Evolutionary conservation across 2,888 invertebrate genomes (phyloP).

Genomic region (Erpobdella octoculata): DNA sequence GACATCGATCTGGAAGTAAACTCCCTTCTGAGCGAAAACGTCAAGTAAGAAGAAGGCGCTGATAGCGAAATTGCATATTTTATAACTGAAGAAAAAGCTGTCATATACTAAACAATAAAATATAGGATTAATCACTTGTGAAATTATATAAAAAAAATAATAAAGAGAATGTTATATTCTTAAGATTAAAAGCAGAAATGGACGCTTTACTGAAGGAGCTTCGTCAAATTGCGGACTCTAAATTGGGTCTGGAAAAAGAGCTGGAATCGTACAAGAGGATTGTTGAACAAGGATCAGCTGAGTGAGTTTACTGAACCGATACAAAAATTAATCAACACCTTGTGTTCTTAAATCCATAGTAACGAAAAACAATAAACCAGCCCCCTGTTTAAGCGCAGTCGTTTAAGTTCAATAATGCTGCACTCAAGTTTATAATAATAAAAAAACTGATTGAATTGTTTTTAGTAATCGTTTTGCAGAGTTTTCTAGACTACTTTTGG

Average conservation of each 20-base stretch:
- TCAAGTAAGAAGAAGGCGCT: not conserved
- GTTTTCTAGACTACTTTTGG: no score
- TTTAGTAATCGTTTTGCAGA: no score
- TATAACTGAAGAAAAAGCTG: not conserved
- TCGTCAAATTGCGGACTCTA: not conserved
- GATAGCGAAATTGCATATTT: not conserved
- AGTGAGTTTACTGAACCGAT: no score
- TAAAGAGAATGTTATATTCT: no score
- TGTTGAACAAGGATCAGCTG: not conserved
- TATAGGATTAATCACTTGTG: not conserved
- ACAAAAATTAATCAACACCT: no score
- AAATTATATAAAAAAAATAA: not conserved
- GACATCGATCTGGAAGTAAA: not conserved
- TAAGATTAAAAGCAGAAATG: conserved; percentile 6
- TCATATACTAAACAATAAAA: not conserved
- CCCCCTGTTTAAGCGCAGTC: no score
- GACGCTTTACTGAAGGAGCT: not conserved
- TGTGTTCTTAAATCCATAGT: no score
- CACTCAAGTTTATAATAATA: no score
- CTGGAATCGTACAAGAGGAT: conserved; percentile 11
- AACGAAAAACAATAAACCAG: no score
- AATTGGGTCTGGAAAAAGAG: not conserved
- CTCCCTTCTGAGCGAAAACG: not conserved
- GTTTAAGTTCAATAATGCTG: no score
- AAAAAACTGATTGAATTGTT: no score